These are phyloP conservation scores for Adelges cooleyi DNA, from an alignment of 1,140 invertebrate species.

Conservation along the genomic window DNA sequence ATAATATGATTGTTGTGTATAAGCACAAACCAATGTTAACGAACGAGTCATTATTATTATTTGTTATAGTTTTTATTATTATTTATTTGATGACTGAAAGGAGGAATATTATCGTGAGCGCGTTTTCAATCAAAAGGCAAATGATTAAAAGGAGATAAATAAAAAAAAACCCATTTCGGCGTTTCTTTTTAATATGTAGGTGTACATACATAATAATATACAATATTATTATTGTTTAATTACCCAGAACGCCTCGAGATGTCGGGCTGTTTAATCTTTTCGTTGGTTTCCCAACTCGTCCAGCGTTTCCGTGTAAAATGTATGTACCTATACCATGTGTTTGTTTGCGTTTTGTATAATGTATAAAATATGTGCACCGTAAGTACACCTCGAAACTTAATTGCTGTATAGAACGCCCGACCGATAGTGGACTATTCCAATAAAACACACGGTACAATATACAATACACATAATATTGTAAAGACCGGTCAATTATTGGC, in stretches of 20 bases:
- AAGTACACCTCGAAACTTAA: no score
- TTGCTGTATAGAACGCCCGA: no score
- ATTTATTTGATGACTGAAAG: constrained; percentile 24
- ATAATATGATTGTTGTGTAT: neutral
- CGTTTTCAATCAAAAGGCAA: constrained; percentile 17
- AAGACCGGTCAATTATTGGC: neutral
- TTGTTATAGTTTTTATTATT: constrained; percentile 6
- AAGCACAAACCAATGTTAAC: constrained; percentile 12
- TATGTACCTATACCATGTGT: no score
- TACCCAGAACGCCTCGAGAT: neutral
- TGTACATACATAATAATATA: no score
- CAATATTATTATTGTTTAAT: constrained; percentile 17
- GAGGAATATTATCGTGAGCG: constrained; percentile 1
- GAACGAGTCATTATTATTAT: constrained; percentile 10
- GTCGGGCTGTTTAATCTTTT: no score
- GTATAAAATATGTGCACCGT: no score
- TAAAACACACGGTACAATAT: no score
- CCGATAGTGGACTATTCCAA: no score
- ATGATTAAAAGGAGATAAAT: neutral
- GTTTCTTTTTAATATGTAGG: neutral
- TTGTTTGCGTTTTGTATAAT: no score
- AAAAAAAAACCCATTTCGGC: constrained; percentile 12
- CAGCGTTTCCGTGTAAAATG: no score
- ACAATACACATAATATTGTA: no score
- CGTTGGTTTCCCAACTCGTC: no score